A percentile compares a stretch with the other conserved stretches of the same genome.
Evolutionary conservation across 2,888 invertebrate species (phyloP).

Genomic region (Mechanitis mazaeus): DNA sequence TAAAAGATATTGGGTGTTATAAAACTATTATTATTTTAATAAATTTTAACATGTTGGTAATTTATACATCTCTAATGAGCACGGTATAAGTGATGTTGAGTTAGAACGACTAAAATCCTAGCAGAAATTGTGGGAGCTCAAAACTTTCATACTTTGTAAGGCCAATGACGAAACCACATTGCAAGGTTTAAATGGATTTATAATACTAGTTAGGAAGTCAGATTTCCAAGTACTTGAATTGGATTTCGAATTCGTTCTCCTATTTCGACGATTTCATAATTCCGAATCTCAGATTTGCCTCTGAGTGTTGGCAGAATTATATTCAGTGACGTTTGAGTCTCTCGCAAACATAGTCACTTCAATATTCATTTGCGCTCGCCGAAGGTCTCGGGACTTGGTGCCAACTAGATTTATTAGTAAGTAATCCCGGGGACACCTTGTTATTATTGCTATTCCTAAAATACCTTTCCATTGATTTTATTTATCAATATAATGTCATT

Average conservation of each 20-base stretch:
- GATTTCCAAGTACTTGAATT: no score
- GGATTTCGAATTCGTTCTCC: conserved; percentile 1
- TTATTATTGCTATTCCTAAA: no score
- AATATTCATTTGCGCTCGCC: conserved; percentile 1
- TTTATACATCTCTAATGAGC: neutral
- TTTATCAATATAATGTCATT: no score
- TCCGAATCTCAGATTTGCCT: conserved; percentile 2
- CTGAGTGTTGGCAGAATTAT: conserved; percentile 1
- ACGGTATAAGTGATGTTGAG: no score
- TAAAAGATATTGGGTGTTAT: neutral
- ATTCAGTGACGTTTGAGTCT: neutral
- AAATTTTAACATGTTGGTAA: neutral
- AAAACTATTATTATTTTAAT: neutral
- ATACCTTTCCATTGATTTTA: no score
- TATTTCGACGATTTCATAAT: conserved; percentile 4
- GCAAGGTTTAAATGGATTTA: neutral
- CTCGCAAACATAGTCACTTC: conserved; percentile 4
- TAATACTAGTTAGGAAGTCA: conserved; percentile 5
- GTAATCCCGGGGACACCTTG: neutral
- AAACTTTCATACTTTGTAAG: neutral
- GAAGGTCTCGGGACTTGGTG: conserved; percentile 1
- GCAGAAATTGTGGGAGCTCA: neutral
- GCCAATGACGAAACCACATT: neutral
- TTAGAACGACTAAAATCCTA: no score
- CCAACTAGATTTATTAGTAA: neutral